phyloP scores from a whole-genome alignment of 1,140 invertebrate species.

The Zaprionus capensis region DNA sequence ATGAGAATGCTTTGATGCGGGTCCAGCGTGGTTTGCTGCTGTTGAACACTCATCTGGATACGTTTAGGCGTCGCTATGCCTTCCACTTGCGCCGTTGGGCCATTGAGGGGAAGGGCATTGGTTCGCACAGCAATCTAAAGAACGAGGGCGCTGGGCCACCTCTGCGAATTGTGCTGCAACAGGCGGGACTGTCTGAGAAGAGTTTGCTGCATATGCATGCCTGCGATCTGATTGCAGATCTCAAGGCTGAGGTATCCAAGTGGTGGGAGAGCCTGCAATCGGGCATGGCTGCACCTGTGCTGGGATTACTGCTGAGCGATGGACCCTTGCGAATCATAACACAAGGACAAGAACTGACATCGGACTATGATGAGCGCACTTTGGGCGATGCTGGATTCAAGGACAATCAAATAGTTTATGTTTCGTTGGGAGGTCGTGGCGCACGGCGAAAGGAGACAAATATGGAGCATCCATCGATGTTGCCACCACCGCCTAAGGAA shows the following conservation, averaged over 20 bases:
- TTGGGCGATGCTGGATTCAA: constrained; percentile 96
- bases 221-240: constrained; percentile 94
- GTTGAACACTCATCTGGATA: constrained; percentile 96
- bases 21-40: constrained; percentile 95
- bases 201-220: constrained; percentile 90
- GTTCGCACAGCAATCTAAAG: constrained; percentile 88
- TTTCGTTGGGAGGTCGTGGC: constrained; percentile 92
- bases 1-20: constrained; percentile 92
- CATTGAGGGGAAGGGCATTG: constrained; percentile 91
- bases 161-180: constrained; percentile 92
- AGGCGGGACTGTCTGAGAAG: constrained; percentile 92
- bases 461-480: constrained; percentile 90
- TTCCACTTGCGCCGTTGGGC: constrained; percentile 94
- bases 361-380: constrained; percentile 96
- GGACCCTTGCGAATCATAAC: constrained; percentile 96
- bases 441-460: constrained; percentile 89
- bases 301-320: constrained; percentile 89
- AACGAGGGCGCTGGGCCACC: constrained; percentile 85
- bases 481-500: constrained; percentile 92
- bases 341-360: constrained; percentile 95
- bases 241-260: constrained; percentile 96
- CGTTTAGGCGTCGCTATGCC: constrained; percentile 93
- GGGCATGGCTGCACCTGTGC: constrained; percentile 72
- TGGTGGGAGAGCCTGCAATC: constrained; percentile 87
- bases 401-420: constrained; percentile 94